Conservation (phyloP, 2,888 invertebrate species). For the Drosophila heteroneura region DNA sequence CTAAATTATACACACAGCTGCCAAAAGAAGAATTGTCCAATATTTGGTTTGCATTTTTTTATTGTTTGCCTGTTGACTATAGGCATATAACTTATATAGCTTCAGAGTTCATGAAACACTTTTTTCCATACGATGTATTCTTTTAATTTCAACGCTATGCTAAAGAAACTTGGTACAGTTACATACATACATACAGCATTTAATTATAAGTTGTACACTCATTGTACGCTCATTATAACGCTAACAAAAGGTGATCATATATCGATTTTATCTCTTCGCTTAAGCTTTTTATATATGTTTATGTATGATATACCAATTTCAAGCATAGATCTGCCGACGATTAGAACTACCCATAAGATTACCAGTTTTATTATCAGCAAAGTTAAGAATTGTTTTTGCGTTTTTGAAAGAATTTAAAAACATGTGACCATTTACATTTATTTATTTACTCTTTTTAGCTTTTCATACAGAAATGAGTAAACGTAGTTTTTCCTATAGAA, state of each 20-base stretch:
- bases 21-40: background rate
- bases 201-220: background rate
- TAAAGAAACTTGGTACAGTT: conserved; percentile 11
- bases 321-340: background rate
- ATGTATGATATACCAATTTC: conserved; percentile 1
- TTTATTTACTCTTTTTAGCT: conserved; percentile 32
- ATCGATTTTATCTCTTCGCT: background rate
- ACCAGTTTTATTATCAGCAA: conserved; percentile 20
- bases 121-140: conserved; percentile 2
- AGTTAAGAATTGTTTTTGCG: conserved; percentile 21
- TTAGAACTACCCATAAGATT: background rate
- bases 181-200: background rate
- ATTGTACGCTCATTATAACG: background rate
- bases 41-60: background rate
- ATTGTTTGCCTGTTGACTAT: conserved; percentile 4
- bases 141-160: conserved; percentile 5
- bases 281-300: background rate
- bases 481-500: conserved; percentile 39
- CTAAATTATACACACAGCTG: background rate
- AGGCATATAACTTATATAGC: conserved; percentile 2
- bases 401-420: conserved; percentile 42
- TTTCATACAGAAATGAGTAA: conserved; percentile 51
- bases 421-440: conserved; percentile 50
- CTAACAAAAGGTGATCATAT: background rate
- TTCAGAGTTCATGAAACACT: conserved; percentile 1